phyloP scores from a whole-genome alignment of 2,888 invertebrate species.

The Seira sanloemensis region DNA sequence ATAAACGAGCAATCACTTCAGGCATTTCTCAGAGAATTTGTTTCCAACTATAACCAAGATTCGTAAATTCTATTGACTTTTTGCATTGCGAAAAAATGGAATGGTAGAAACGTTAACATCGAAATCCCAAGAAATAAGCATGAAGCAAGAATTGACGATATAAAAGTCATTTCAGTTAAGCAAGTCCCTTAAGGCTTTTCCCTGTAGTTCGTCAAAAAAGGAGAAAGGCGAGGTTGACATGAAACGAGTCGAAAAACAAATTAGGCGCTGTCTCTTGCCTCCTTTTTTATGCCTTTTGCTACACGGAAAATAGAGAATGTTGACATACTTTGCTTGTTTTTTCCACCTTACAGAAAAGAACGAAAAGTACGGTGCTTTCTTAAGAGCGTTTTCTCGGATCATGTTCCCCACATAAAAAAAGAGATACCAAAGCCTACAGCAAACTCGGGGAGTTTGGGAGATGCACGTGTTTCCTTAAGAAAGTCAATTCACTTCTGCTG shows the following conservation, averaged over 20 bases:
- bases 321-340: slow-evolving; percentile 10
- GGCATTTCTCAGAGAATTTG: not conserved
- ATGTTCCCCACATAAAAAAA: too few relatives aligned
- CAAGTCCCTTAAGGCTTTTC: slow-evolving; percentile 19
- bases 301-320: not conserved
- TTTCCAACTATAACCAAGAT: not conserved
- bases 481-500: slow-evolving; percentile 10
- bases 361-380: not conserved
- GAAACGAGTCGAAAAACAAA: slow-evolving; percentile 34
- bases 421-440: too few relatives aligned
- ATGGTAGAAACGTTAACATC: too few relatives aligned
- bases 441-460: too few relatives aligned
- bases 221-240: slow-evolving; percentile 14
- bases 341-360: not conserved
- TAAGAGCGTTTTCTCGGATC: slow-evolving; percentile 21
- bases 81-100: too few relatives aligned
- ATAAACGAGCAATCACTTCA: not conserved
- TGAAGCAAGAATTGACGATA: too few relatives aligned
- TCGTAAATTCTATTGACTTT: too few relatives aligned
- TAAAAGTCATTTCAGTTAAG: not conserved
- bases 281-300: not conserved
- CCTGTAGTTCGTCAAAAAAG: not conserved
- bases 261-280: slow-evolving; percentile 29
- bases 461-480: slow-evolving; percentile 25
- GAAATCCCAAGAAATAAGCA: too few relatives aligned